Percentiles rank a stretch among this genome's conserved stretches.
phyloP scores from a whole-genome alignment of 1,140 invertebrate genomes.

The Drosophila arawakana region DNA sequence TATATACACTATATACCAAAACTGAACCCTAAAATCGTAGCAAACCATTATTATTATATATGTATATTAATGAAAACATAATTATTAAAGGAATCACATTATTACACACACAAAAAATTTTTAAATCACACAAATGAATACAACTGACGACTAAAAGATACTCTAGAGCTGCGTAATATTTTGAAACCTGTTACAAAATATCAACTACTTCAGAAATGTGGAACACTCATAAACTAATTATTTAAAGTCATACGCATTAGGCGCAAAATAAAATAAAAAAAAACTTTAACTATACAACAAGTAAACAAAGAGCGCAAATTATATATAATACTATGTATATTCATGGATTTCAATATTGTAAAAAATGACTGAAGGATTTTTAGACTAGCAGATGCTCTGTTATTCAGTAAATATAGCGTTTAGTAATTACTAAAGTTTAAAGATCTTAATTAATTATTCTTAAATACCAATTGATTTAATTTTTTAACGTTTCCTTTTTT shows the following conservation, averaged over 20 bases:
- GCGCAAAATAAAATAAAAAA: too few species aligned
- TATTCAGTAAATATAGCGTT: too few species aligned
- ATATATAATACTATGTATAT: conserved; percentile 3
- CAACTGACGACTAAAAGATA: too few species aligned
- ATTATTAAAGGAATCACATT: not conserved
- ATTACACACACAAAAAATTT: too few species aligned
- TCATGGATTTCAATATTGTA: not conserved
- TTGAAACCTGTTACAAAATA: not conserved
- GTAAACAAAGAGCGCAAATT: not conserved
- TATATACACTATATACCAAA: too few species aligned
- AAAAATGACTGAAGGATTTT: not conserved
- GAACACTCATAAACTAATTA: too few species aligned
- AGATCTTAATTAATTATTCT: not conserved
- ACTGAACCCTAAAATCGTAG: too few species aligned
- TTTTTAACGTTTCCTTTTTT: too few species aligned
- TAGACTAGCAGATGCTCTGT: not conserved
- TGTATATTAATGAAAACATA: not conserved
- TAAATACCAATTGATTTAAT: too few species aligned
- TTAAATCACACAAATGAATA: not conserved
- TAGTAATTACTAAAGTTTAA: not conserved
- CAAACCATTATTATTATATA: too few species aligned
- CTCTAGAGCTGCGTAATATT: not conserved
- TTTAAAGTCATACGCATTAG: too few species aligned
- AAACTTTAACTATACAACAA: not conserved
- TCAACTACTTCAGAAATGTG: too few species aligned